phyloP scores from a whole-genome alignment of 2,888 invertebrate species.

The Geophilus truncorum region DNA sequence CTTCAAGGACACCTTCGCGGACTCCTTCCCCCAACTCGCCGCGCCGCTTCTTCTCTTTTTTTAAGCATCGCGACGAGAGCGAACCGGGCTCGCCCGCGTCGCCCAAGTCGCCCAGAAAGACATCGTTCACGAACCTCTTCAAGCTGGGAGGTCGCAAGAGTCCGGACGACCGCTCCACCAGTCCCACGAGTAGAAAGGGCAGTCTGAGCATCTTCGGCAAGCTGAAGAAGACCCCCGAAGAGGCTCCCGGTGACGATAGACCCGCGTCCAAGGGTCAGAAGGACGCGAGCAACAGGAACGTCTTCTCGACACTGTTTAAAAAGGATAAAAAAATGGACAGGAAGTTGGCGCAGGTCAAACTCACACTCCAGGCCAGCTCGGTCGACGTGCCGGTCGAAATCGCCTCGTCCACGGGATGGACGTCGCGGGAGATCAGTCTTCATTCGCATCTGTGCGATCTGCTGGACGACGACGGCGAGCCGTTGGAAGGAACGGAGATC shows the following conservation, averaged over 20 bases:
- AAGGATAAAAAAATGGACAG: slow-evolving; percentile 25
- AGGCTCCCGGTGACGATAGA: not conserved
- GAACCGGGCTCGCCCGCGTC: slow-evolving; percentile 36
- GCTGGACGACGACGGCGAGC: slow-evolving; percentile 13
- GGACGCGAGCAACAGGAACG: slow-evolving; percentile 23
- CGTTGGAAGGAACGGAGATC: not conserved
- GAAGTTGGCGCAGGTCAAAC: slow-evolving; percentile 25
- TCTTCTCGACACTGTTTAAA: slow-evolving; percentile 29
- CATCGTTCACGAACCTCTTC: slow-evolving; percentile 34
- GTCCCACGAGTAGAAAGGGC: slow-evolving; percentile 34
- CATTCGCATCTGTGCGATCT: slow-evolving; percentile 31
- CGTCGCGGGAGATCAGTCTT: slow-evolving; percentile 30
- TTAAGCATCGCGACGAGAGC: slow-evolving; percentile 37
- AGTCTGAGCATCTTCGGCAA: slow-evolving; percentile 20
- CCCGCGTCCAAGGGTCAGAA: slow-evolving; percentile 2
- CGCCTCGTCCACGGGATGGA: slow-evolving; percentile 30
- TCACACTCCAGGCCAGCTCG: slow-evolving; percentile 29
- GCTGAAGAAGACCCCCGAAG: not conserved
- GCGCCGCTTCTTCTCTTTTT: slow-evolving; percentile 36
- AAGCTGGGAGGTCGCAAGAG: not conserved
- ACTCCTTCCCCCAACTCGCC: slow-evolving; percentile 37
- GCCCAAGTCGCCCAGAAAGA: slow-evolving; percentile 34
- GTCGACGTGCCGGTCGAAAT: slow-evolving; percentile 31
- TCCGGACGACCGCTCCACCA: not conserved
- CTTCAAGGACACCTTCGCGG: slow-evolving; percentile 29